Base-by-base conservation (phyloP, 2,113 vertebrate genomes). In the Chionomys nivalis region DNA sequence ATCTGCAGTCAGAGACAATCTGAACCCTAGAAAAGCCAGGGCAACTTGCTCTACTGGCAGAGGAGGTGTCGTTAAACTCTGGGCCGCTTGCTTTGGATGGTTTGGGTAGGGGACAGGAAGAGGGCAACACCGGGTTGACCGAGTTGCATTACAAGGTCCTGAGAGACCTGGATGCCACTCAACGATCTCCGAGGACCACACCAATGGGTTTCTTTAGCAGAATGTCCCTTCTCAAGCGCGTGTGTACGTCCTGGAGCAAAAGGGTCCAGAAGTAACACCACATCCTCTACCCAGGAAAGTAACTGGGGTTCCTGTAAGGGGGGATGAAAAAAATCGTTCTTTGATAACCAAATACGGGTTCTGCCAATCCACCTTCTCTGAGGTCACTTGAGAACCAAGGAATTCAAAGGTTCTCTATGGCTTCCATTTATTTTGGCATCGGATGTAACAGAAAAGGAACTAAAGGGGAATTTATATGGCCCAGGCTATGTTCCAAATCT, bases 401-500 rank as follows among this genome's bases (percentile, higher is more conserved):
- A 89, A 96, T 97, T 96, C 96, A 96, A 95, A 97, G 95, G 90
- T 96, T 91, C 93, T 93, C 92, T 55, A 47, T 33, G 72, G 92
- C 92, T 92, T 94, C 95, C 87, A 96, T 97, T 98, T 97, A 95
- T 94, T 96, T 95, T 97, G 97, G 97, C 97, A 77, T 49, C 47
- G 39, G 90, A 97, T 96, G 79, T 97, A 93, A 95, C 91, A 94
- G 83, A 89, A 96, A 96, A 94, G 92, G 89, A 92, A 96, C 73
- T 90, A 65, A 96, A 81, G 87, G 92, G 66, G 91, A 96, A 96
- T 95, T 73, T 91, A 97, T 52, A 87, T 2, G 85, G 70, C 79
- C 78, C 81, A 95, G 98, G 97, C 98, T 95, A 85, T 94, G 98
- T 98, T 98, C 97, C 95, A 97, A 94, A 97, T 97, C 65, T 77